phyloP scores from a whole-genome alignment of 1,140 invertebrate species.

The Teleopsis dalmanni region DNA sequence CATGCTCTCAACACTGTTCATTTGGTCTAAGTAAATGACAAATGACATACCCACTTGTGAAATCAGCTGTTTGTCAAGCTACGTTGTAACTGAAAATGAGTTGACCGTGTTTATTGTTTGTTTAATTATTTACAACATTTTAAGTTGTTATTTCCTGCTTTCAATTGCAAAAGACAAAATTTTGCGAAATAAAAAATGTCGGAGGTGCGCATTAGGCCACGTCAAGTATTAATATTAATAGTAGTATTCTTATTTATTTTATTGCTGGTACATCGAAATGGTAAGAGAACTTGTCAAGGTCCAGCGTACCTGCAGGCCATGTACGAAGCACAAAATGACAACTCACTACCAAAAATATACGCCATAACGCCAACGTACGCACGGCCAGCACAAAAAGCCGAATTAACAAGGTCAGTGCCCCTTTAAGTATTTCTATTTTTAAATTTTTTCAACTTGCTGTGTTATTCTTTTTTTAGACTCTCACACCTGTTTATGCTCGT shows the following conservation, averaged over 20 bases:
- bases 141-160: too few relatives aligned
- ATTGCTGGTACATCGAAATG: slow-evolving; percentile 34
- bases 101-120: too few relatives aligned
- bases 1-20: too few relatives aligned
- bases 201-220: slow-evolving; percentile 37
- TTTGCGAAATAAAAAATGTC: slow-evolving; percentile 32
- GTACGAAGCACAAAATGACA: slow-evolving; percentile 36
- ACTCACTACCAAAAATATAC: slow-evolving; percentile 62
- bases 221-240: slow-evolving; percentile 36
- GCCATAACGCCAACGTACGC: slow-evolving; percentile 90
- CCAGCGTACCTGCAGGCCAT: slow-evolving; percentile 33
- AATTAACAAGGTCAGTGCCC: slow-evolving; percentile 66
- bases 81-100: too few relatives aligned
- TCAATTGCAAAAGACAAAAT: too few relatives aligned
- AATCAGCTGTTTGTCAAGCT: too few relatives aligned
- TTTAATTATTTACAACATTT: too few relatives aligned
- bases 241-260: slow-evolving; percentile 34
- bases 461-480: slow-evolving; percentile 50
- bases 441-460: slow-evolving; percentile 4
- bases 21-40: too few relatives aligned
- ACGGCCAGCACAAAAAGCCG: slow-evolving; percentile 88
- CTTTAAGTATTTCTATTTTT: neutral
- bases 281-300: slow-evolving; percentile 30
- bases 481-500: slow-evolving; percentile 84
- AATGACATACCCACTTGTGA: too few relatives aligned